A percentile compares a stretch with the other conserved stretches of the same genome.
Conservation (phyloP, 2,888 invertebrate genomes). For the Folsomia candida region DNA sequence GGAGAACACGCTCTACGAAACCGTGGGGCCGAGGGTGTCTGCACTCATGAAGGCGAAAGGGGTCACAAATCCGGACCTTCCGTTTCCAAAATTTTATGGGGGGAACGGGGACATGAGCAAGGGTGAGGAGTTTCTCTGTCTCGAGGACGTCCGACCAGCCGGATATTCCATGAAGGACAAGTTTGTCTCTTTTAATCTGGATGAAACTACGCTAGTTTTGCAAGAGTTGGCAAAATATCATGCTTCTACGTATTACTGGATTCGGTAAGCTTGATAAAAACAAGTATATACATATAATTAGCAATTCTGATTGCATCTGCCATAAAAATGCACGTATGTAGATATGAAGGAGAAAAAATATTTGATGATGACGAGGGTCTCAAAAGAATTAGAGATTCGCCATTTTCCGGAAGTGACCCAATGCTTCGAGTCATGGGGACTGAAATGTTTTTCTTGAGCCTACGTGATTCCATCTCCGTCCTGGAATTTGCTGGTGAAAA, state of each 20-base stretch:
- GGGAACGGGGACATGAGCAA: conserved; percentile 14
- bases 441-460: background rate
- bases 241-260: conserved; percentile 21
- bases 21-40: background rate
- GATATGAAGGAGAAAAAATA: background rate
- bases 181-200: conserved; percentile 17
- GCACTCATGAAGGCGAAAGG: background rate
- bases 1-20: background rate
- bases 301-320: background rate
- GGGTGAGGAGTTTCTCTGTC: conserved; percentile 23
- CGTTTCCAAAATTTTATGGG: conserved; percentile 23
- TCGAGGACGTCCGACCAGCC: conserved; percentile 38
- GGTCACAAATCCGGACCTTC: background rate
- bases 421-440: background rate
- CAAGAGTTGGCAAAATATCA: conserved; percentile 34
- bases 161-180: conserved; percentile 45
- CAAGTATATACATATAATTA: background rate
- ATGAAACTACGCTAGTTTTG: conserved; percentile 27
- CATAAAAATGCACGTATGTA: too few relatives aligned
- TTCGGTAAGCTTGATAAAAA: conserved; percentile 21
- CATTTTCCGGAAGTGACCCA: background rate
- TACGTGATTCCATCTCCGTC: background rate
- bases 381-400: background rate
- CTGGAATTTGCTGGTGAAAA: background rate
- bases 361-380: background rate